A percentile compares a stretch with the other conserved stretches of the same genome.
Conservation (phyloP, 1,140 invertebrate species). For the Platorchestia sp. region DNA sequence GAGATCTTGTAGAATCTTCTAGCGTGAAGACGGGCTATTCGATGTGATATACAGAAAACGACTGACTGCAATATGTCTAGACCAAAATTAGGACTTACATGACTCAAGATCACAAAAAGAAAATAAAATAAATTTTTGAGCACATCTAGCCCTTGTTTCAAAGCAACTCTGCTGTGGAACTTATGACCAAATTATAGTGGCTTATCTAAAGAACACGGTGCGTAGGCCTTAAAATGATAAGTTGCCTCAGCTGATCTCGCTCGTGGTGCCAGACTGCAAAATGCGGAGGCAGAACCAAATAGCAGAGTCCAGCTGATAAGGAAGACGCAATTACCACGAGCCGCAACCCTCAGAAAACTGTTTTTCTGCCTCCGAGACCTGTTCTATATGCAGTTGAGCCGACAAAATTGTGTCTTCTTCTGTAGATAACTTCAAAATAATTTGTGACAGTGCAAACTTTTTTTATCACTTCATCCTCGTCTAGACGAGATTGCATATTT, state of each 20-base stretch:
- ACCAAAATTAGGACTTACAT: background rate
- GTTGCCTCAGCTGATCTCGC: background rate
- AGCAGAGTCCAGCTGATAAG: constrained; percentile 30
- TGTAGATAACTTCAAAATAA: constrained; percentile 38
- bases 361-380: constrained; percentile 18
- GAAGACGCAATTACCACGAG: background rate
- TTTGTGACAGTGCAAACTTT: constrained; percentile 7
- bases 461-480: background rate
- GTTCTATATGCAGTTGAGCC: constrained; percentile 8
- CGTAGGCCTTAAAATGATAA: constrained; percentile 31
- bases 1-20: background rate
- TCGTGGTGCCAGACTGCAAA: constrained; percentile 27
- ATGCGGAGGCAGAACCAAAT: constrained; percentile 18
- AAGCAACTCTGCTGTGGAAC: background rate
- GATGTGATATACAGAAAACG: background rate
- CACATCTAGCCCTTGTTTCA: background rate
- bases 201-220: constrained; percentile 47
- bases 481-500: constrained; percentile 31
- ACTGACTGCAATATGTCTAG: background rate
- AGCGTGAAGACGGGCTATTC: background rate
- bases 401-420: constrained; percentile 2
- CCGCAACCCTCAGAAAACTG: background rate
- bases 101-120: background rate
- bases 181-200: constrained; percentile 5
- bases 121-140: background rate